A percentile compares a stretch with the other conserved stretches of the same genome.
Evolutionary conservation across 2,797 vertebrate species (phyloP).

Genomic region (Sebastes iracundus): DNA sequence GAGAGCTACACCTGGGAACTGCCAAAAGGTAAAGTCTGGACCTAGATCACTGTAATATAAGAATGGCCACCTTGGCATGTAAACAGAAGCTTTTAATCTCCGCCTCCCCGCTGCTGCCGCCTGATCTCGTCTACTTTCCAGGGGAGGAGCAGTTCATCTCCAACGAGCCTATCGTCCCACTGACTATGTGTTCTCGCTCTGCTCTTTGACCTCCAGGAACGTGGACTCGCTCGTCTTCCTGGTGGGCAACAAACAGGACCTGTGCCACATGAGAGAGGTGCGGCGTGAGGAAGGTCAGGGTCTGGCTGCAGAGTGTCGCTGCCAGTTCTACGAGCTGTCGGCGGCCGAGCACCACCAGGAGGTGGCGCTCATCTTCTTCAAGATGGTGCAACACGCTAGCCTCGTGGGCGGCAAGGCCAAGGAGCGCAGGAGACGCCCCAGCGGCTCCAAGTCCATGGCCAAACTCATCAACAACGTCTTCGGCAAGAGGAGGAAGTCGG

Average conservation of each 20-base stretch:
- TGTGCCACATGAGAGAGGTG: constrained; percentile 88
- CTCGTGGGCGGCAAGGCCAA: constrained; percentile 77
- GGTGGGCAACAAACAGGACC: constrained; percentile 92
- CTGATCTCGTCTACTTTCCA: too few species aligned
- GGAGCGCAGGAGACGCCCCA: constrained; percentile 84
- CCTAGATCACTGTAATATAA: background rate
- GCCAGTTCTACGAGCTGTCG: constrained; percentile 90
- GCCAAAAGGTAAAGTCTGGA: constrained; percentile 82
- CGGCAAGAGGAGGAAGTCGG: constrained; percentile 85
- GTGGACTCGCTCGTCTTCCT: constrained; percentile 81
- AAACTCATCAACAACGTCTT: constrained; percentile 87
- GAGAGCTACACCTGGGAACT: constrained; percentile 77
- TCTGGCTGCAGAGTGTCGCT: constrained; percentile 82
- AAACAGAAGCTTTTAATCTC: background rate
- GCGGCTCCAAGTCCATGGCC: constrained; percentile 85
- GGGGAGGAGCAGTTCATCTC: too few species aligned
- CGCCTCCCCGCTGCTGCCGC: too few species aligned
- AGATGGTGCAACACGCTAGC: constrained; percentile 80
- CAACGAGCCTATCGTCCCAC: background rate
- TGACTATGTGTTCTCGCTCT: background rate
- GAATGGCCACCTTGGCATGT: background rate
- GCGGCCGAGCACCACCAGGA: constrained; percentile 90
- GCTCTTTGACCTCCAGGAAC: constrained; percentile 72
- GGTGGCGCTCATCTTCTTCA: constrained; percentile 86
- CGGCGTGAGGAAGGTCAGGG: constrained; percentile 86